A percentile compares a stretch with the other conserved stretches of the same genome.
Evolutionary conservation across 2,797 vertebrate species (phyloP).

Genomic region (Neopelma chrysocephalum): DNA sequence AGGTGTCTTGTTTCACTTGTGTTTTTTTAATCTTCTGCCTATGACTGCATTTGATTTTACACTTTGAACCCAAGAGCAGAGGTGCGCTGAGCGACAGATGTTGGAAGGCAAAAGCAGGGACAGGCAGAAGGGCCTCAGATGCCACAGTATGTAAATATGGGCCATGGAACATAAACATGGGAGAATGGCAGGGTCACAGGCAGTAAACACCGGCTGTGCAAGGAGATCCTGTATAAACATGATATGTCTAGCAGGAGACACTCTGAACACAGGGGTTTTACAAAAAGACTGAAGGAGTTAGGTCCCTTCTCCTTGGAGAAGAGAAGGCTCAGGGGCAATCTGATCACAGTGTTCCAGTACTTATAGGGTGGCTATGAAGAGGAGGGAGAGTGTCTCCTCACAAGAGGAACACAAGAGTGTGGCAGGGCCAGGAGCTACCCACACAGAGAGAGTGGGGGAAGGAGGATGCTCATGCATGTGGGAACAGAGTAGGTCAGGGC

Average conservation of each 20-base stretch:
- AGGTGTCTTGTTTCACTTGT: slow-evolving; percentile 40
- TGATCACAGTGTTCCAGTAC: not conserved
- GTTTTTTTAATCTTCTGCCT: not conserved
- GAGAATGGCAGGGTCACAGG: not conserved
- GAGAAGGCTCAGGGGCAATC: not conserved
- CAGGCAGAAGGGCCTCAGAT: not conserved
- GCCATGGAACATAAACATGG: not conserved
- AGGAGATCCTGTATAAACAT: slow-evolving; percentile 14
- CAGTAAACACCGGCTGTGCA: not conserved
- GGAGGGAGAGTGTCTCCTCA: not conserved
- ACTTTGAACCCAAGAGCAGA: slow-evolving; percentile 25
- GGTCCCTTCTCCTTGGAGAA: not conserved
- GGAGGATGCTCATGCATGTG: not conserved
- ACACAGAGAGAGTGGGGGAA: not conserved
- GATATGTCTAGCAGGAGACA: not conserved
- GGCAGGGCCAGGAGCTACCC: not conserved
- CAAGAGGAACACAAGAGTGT: not conserved
- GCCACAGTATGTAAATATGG: not conserved
- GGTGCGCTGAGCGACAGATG: not conserved
- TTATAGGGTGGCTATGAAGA: not conserved
- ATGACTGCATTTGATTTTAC: slow-evolving; percentile 9
- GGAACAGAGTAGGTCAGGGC: not conserved
- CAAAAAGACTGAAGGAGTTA: not conserved
- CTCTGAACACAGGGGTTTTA: not conserved
- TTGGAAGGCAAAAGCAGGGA: not conserved